phyloP scores from a whole-genome alignment of 2,888 invertebrate genomes.

The Coecobrya sp. region DNA sequence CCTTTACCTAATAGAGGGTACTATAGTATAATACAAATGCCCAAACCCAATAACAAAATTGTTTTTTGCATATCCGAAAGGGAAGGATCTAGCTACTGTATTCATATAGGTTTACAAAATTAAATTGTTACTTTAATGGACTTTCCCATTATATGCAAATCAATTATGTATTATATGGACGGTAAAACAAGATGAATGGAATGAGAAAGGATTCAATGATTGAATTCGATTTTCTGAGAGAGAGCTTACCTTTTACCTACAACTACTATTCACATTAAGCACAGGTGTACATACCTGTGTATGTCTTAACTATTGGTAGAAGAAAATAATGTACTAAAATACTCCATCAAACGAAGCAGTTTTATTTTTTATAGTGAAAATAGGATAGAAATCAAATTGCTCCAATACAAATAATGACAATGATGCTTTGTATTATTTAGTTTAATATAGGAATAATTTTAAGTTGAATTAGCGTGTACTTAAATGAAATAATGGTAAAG shows the following conservation, averaged over 20 bases:
- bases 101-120: background rate
- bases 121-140: slow-evolving; percentile 36
- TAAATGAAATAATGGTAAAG: no score
- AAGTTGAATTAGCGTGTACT: no score
- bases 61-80: background rate
- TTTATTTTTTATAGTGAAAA: no score
- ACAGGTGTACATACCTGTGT: background rate
- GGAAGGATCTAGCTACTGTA: background rate
- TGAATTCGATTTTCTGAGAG: slow-evolving; percentile 2
- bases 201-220: background rate
- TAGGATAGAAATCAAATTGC: no score
- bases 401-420: no score
- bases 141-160: slow-evolving; percentile 40
- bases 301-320: background rate
- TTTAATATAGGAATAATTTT: no score
- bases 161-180: slow-evolving; percentile 27
- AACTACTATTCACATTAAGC: background rate
- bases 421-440: no score
- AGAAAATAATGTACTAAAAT: background rate
- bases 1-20: background rate
- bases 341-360: no score
- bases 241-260: background rate
- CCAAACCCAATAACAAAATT: slow-evolving; percentile 3
- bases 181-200: slow-evolving; percentile 38
- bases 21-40: background rate